phyloP scores from a whole-genome alignment of 2,113 vertebrate genomes.

The Passer domesticus region DNA sequence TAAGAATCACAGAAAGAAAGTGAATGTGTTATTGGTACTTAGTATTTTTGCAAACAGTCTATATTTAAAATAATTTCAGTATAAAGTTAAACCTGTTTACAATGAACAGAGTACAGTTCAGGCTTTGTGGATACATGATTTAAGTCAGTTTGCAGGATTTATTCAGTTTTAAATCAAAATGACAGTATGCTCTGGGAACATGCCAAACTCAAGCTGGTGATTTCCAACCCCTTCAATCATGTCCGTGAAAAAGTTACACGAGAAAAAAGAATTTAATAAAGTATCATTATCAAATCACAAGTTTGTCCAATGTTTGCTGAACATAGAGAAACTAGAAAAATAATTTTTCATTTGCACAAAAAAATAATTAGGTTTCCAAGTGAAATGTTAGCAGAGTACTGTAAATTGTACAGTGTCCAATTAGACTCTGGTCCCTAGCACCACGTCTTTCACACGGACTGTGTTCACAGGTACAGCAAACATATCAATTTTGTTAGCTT shows the following conservation, averaged over 20 bases:
- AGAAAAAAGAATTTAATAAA: neutral
- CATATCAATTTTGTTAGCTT: neutral
- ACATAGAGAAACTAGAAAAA: neutral
- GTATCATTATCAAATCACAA: neutral
- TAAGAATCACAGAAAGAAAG: neutral
- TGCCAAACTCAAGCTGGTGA: neutral
- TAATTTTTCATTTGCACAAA: neutral
- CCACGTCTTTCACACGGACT: neutral
- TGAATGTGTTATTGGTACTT: rapidly evolving
- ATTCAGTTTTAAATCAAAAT: neutral
- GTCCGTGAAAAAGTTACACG: neutral
- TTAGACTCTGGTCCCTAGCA: neutral
- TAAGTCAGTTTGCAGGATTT: neutral
- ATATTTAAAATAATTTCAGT: neutral
- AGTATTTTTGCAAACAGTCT: neutral
- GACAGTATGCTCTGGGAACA: neutral
- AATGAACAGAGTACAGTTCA: neutral
- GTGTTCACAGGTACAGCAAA: neutral
- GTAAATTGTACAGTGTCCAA: neutral
- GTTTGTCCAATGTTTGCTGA: neutral
- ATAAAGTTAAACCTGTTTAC: neutral
- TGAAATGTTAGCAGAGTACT: neutral
- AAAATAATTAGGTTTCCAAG: neutral
- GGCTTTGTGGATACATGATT: neutral
- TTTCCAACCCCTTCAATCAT: neutral